A percentile compares a stretch with the other conserved stretches of the same genome.
These are phyloP conservation scores for Ochotona princeps DNA, from an alignment of 2,113 vertebrate species.

Conservation along the genomic window DNA sequence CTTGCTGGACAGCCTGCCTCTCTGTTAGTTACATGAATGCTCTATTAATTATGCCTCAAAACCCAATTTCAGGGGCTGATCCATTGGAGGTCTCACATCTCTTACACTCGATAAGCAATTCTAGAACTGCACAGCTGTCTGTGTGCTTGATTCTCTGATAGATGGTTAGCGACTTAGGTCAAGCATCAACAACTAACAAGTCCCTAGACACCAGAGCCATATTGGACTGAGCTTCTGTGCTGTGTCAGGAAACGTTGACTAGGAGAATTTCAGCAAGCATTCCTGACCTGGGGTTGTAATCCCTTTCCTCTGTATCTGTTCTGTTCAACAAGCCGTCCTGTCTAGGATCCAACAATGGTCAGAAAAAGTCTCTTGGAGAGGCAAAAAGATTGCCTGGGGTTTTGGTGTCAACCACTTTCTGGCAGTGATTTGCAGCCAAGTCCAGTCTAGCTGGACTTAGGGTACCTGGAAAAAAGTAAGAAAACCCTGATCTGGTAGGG, in stretches of 20 bases:
- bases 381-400: neutral
- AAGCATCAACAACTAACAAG: neutral
- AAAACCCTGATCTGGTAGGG: neutral
- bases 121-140: neutral
- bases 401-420: neutral
- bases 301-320: neutral
- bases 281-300: neutral
- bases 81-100: neutral
- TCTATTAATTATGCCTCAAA: neutral
- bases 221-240: neutral
- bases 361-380: neutral
- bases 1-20: neutral
- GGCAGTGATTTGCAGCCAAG: neutral
- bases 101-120: neutral
- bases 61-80: neutral
- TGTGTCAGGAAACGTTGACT: neutral
- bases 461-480: no score
- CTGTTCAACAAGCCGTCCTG: neutral
- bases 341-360: neutral
- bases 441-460: neutral
- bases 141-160: neutral
- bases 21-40: neutral
- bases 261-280: neutral
- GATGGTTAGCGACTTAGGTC: neutral
- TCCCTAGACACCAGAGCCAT: neutral